Percentiles rank a stretch among this genome's conserved stretches.
Evolutionary conservation across 1,140 invertebrate genomes (phyloP).

Genomic region (Pseudomyrmex cubaensis): DNA sequence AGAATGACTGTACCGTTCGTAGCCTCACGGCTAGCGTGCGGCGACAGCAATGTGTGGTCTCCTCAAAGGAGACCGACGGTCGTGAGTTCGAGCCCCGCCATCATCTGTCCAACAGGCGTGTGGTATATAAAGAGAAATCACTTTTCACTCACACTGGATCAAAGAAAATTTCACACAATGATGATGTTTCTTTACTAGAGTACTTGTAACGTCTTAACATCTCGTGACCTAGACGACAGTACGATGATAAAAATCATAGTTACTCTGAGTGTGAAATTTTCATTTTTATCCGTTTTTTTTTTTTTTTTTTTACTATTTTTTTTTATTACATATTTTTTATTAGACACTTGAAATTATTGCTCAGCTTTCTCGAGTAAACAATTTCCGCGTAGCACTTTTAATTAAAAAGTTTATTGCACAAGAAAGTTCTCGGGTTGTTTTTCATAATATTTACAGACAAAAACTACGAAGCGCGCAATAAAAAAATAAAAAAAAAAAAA

Average conservation of each 20-base stretch:
- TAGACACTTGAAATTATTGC: neutral
- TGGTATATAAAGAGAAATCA: too few species aligned
- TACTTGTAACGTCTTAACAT: too few species aligned
- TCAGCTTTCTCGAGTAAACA: neutral
- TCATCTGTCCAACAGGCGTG: too few species aligned
- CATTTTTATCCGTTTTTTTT: neutral
- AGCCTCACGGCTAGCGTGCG: neutral
- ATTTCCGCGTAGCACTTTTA: neutral
- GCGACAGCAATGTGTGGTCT: neutral
- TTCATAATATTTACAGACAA: neutral
- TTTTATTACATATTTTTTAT: neutral
- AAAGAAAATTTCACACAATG: slow-evolving; percentile 71
- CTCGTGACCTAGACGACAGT: neutral
- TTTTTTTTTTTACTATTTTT: neutral
- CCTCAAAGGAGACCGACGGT: neutral
- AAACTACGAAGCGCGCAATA: neutral
- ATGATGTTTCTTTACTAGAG: slow-evolving; percentile 77
- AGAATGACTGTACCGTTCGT: too few species aligned
- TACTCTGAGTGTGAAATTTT: slow-evolving; percentile 81
- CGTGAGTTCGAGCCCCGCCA: slow-evolving; percentile 17
- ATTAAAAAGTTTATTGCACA: neutral
- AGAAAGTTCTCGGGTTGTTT: too few species aligned
- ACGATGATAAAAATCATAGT: slow-evolving; percentile 77
- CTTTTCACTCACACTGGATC: too few species aligned
- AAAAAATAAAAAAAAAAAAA: neutral